Conservation (phyloP, 2,797 vertebrate species). For the Ptychadena robeensis region DNA sequence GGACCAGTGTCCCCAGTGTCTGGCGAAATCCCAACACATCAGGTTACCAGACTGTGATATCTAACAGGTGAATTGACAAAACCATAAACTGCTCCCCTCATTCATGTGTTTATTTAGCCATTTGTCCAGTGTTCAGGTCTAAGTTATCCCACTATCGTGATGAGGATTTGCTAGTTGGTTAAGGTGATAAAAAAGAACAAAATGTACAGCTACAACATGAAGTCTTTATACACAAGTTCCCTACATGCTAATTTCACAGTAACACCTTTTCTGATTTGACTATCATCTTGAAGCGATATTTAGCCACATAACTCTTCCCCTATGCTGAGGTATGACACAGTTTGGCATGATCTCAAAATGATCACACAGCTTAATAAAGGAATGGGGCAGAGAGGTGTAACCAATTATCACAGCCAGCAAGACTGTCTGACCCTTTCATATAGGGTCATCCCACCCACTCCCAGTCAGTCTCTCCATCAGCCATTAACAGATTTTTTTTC, state of each 20-base stretch:
- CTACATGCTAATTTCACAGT: background rate
- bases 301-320: conserved; percentile 38
- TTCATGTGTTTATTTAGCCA: no score
- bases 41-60: no score
- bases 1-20: no score
- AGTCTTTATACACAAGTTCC: background rate
- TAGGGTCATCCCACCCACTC: conserved; percentile 52
- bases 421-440: conserved; percentile 57
- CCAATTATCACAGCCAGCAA: conserved; percentile 56
- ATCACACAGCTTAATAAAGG: conserved; percentile 51
- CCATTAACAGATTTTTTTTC: conserved; percentile 37
- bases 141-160: no score
- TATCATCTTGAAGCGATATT: background rate
- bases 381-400: conserved; percentile 53
- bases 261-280: background rate
- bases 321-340: conserved; percentile 34
- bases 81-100: no score
- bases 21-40: no score
- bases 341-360: conserved; percentile 55
- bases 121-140: no score
- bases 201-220: background rate
- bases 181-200: no score
- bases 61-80: no score
- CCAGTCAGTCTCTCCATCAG: conserved; percentile 57
- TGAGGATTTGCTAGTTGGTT: no score